Percentiles rank a stretch among this genome's conserved stretches.
Conservation (phyloP, 2,113 vertebrate genomes). For the Tachysurus vachellii region DNA sequence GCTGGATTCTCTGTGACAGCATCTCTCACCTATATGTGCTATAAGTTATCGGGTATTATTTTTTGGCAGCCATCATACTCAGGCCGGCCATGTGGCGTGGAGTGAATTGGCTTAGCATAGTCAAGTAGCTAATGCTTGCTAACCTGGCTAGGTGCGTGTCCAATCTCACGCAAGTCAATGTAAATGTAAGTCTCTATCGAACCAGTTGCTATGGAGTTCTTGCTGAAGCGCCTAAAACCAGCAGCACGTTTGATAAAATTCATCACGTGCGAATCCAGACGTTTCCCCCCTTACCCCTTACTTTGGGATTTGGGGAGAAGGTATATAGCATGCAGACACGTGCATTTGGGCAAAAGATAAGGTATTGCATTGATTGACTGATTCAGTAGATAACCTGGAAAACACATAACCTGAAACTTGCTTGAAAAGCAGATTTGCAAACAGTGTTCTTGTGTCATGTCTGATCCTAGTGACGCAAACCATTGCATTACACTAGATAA, state of each 20-base stretch:
- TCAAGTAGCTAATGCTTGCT: neutral
- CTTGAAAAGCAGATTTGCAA: neutral
- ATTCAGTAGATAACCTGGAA: neutral
- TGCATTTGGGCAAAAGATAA: neutral
- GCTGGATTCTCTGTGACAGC: no score
- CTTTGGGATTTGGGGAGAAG: neutral
- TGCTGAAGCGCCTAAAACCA: neutral
- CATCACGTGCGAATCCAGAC: neutral
- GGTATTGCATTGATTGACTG: neutral
- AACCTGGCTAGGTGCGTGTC: neutral
- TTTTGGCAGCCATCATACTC: neutral
- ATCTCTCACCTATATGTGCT: neutral
- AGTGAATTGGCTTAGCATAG: constrained; percentile 17
- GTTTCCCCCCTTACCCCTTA: neutral
- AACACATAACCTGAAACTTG: neutral
- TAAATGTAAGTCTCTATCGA: no score
- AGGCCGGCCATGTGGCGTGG: neutral
- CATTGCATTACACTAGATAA: neutral
- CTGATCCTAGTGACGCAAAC: neutral
- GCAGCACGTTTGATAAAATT: neutral
- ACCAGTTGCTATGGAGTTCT: neutral
- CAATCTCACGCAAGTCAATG: neutral
- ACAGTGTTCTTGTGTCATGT: neutral
- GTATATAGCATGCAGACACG: neutral
- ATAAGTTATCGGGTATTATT: neutral